phyloP scores from a whole-genome alignment of 1,140 invertebrate species.

The Drosophila nigrodunni region DNA sequence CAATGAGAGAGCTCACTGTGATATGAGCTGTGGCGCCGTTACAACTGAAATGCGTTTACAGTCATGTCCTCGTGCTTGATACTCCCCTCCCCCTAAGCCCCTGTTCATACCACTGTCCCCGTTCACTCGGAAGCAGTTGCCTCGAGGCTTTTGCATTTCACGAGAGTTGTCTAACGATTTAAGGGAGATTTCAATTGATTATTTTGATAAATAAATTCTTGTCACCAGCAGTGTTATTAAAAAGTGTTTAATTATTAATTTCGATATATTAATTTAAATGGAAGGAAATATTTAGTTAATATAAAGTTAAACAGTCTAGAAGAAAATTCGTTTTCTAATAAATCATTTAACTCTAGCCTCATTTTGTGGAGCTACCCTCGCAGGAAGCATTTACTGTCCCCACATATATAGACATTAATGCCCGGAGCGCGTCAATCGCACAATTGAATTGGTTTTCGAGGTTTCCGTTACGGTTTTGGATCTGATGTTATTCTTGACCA shows the following conservation, averaged over 20 bases:
- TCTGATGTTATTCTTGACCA: conserved; percentile 37
- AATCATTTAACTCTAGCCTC: too few relatives aligned
- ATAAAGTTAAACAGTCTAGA: too few relatives aligned
- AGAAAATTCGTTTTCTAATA: too few relatives aligned
- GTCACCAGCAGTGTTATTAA: too few relatives aligned
- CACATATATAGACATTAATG: conserved; percentile 9
- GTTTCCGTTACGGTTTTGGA: conserved; percentile 50
- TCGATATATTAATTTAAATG: too few relatives aligned
- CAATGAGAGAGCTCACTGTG: conserved; percentile 41
- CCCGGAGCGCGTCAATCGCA: conserved; percentile 58
- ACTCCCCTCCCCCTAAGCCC: background rate
- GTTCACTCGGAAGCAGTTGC: conserved; percentile 16
- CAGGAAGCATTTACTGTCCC: background rate
- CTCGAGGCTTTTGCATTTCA: background rate
- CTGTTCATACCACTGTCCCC: background rate
- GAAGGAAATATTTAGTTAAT: too few relatives aligned
- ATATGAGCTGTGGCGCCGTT: conserved; percentile 31
- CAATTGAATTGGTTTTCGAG: conserved; percentile 72
- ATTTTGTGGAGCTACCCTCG: conserved; percentile 15
- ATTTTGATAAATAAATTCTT: background rate
- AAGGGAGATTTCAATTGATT: conserved; percentile 27
- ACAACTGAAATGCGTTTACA: conserved; percentile 14
- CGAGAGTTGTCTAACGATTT: conserved; percentile 13
- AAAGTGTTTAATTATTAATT: too few relatives aligned
- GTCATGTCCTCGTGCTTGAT: background rate